These are phyloP conservation scores for Paracentrotus lividus DNA, from an alignment of 53 echinoderm and acorn worm species.

Conservation along the genomic window DNA sequence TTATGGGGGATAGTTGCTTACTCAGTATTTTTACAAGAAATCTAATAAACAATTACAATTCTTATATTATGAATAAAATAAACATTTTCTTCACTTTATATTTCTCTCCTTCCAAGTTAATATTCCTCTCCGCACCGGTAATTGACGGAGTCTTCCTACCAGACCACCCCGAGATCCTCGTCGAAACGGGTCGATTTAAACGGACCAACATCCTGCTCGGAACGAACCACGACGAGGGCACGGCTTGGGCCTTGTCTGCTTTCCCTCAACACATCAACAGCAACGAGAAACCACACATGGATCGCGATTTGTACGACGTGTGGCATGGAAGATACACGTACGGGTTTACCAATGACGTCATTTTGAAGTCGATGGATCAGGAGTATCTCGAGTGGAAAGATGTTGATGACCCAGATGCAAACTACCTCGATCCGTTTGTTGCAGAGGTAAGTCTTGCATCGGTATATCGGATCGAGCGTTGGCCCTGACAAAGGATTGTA, in stretches of 20 bases:
- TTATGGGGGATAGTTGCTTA: too few species aligned
- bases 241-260: conserved; percentile 64
- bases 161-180: conserved; percentile 64
- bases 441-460: conserved; percentile 11
- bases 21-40: too few species aligned
- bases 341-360: conserved; percentile 72
- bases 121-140: conserved; percentile 73
- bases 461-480: not conserved
- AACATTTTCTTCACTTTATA: too few species aligned
- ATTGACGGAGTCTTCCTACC: conserved; percentile 75
- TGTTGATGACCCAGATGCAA: conserved; percentile 82
- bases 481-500: too few species aligned
- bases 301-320: conserved; percentile 53
- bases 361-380: conserved; percentile 77
- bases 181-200: conserved; percentile 64
- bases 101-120: conserved; percentile 21
- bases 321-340: conserved; percentile 64
- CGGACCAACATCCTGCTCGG: conserved; percentile 74
- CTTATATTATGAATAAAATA: too few species aligned
- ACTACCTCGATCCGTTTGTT: conserved; percentile 78
- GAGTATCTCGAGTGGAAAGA: conserved; percentile 86
- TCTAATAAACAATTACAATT: too few species aligned
- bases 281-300: conserved; percentile 56
- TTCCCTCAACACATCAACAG: conserved; percentile 45
- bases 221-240: conserved; percentile 77